Percentiles rank a stretch among this genome's conserved stretches.
Conservation (phyloP, 2,888 invertebrate genomes). For the Dasypogon diadema region DNA sequence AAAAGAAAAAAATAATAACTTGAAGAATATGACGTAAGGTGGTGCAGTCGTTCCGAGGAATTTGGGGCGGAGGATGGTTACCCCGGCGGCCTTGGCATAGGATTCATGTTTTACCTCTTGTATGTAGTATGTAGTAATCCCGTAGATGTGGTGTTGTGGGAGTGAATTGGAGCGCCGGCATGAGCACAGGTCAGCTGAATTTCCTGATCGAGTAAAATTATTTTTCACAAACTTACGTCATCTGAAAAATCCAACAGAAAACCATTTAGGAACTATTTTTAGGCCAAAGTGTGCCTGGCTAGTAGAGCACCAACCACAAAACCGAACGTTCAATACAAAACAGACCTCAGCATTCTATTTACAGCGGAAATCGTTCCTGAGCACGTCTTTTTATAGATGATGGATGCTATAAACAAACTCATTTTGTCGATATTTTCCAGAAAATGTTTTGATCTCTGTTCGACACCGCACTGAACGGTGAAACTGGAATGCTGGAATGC, state of each 20-base stretch:
- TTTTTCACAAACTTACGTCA: constrained; percentile 43
- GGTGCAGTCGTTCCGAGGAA: neutral
- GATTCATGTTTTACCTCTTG: constrained; percentile 13
- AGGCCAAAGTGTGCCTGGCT: constrained; percentile 18
- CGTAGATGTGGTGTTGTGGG: too few species aligned
- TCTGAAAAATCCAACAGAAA: constrained; percentile 38
- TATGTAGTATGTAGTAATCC: too few species aligned
- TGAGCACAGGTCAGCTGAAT: neutral
- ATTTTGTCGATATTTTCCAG: constrained; percentile 5
- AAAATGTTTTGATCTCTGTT: neutral
- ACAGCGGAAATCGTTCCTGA: neutral
- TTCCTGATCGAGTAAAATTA: neutral
- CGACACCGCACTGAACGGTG: too few species aligned
- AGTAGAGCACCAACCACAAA: neutral
- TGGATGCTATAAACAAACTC: too few species aligned
- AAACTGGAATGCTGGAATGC: too few species aligned
- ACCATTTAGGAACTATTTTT: constrained; percentile 12
- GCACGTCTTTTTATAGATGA: neutral
- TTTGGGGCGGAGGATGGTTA: neutral
- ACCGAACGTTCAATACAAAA: neutral
- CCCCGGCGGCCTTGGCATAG: neutral
- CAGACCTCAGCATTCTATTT: neutral
- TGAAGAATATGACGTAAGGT: constrained; percentile 38
- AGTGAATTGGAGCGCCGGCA: too few species aligned
- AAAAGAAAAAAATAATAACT: too few species aligned